Evolutionary conservation across 2,888 invertebrate genomes (phyloP).

Genomic region (Laspeyria flexula): DNA sequence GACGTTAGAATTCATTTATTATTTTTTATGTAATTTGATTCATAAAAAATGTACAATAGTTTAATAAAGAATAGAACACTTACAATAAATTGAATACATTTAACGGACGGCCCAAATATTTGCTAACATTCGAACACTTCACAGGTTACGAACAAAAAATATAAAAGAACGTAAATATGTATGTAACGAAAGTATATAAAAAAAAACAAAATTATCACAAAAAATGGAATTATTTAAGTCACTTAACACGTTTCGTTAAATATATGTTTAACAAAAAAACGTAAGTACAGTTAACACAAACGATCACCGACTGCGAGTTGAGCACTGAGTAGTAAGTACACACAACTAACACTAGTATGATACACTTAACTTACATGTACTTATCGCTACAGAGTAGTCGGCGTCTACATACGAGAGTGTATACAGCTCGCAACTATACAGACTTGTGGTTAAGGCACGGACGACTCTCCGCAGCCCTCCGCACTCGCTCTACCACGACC

Average conservation of each 20-base stretch:
- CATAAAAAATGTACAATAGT: conserved; percentile 38
- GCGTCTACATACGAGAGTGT: conserved; percentile 11
- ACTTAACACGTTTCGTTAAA: conserved; percentile 17
- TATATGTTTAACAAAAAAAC: conserved; percentile 22
- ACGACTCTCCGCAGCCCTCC: conserved; percentile 55
- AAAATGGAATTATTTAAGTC: conserved; percentile 25
- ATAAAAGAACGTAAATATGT: conserved; percentile 9
- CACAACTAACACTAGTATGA: conserved; percentile 12
- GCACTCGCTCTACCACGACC: conserved; percentile 16
- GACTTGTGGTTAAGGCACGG: conserved; percentile 73
- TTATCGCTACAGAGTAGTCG: conserved; percentile 25
- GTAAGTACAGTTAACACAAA: conserved; percentile 12
- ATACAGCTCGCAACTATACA: conserved; percentile 60
- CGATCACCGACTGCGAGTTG: conserved; percentile 14
- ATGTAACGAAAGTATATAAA: not conserved
- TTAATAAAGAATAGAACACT: conserved; percentile 21
- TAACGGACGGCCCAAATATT: conserved; percentile 42
- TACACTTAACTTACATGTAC: conserved; percentile 39
- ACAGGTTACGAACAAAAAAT: conserved; percentile 19
- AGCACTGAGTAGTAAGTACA: conserved; percentile 26
- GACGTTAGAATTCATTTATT: conserved; percentile 14
- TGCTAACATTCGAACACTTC: conserved; percentile 32
- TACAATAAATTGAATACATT: conserved; percentile 34
- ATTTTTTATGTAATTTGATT: conserved; percentile 26
- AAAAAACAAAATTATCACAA: conserved; percentile 21